These are phyloP conservation scores for Buphagus erythrorhynchus DNA, from an alignment of 2,797 vertebrate genomes.

Conservation along the genomic window DNA sequence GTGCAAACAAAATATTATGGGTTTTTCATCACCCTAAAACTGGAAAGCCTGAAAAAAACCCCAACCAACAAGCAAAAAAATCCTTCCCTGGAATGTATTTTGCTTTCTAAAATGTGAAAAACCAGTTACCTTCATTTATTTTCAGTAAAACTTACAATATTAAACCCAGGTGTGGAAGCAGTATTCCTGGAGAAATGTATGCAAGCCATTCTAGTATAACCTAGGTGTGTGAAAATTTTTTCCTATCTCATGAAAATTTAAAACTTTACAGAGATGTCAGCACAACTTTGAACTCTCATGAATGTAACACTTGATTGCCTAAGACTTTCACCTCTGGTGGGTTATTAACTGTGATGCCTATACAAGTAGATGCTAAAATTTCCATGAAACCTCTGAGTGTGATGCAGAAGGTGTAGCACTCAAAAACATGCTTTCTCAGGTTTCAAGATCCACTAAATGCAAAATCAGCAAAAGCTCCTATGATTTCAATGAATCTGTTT, in stretches of 20 bases:
- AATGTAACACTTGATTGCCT: not conserved
- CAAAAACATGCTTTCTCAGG: not conserved
- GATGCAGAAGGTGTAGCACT: not conserved
- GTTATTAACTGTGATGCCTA: not conserved
- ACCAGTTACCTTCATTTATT: not conserved
- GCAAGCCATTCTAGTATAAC: not conserved
- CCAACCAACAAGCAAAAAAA: not conserved
- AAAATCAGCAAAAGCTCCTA: not conserved
- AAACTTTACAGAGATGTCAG: slow-evolving; percentile 6
- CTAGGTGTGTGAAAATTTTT: not conserved
- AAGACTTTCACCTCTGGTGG: not conserved
- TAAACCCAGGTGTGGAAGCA: not conserved
- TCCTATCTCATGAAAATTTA: slow-evolving; percentile 14
- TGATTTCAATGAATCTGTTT: not conserved
- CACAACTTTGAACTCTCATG: not conserved
- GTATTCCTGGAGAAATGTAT: not conserved
- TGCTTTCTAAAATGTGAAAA: not conserved
- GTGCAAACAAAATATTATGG: not conserved
- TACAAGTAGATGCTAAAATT: not conserved
- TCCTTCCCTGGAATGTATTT: accelerated
- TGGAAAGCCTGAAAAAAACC: not conserved
- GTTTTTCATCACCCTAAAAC: not conserved
- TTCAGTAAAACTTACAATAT: not conserved
- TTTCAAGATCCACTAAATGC: not conserved
- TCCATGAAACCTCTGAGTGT: not conserved